A percentile compares a stretch with the other conserved stretches of the same genome.
phyloP scores from a whole-genome alignment of 1,140 invertebrate species.

The Cotesia vestalis region DNA sequence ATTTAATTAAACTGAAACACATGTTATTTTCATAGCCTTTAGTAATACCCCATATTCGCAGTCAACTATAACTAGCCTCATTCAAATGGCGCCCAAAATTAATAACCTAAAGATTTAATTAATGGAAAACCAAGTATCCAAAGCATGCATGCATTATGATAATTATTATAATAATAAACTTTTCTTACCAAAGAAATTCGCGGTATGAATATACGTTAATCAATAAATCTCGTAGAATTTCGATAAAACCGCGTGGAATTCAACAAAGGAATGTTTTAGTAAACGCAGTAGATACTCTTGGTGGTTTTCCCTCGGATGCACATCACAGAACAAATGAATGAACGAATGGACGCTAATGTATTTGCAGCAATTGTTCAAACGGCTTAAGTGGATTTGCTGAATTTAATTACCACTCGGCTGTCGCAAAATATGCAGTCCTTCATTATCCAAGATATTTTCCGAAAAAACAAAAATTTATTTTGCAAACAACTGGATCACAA shows the following conservation, averaged over 20 bases:
- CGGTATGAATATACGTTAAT: neutral
- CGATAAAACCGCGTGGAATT: neutral
- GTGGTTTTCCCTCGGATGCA: neutral
- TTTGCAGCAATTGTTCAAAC: constrained; percentile 11
- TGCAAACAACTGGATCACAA: too few relatives aligned
- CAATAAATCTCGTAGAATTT: constrained; percentile 7
- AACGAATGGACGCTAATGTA: constrained; percentile 26
- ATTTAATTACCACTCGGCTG: constrained; percentile 30
- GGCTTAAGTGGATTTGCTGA: constrained; percentile 19
- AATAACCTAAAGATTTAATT: too few relatives aligned
- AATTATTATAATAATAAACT: too few relatives aligned
- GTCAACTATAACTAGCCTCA: too few relatives aligned
- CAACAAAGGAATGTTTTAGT: constrained; percentile 19
- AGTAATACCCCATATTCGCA: too few relatives aligned
- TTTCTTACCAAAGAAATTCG: neutral
- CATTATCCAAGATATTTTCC: neutral
- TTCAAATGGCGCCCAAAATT: too few relatives aligned
- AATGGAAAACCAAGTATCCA: too few relatives aligned
- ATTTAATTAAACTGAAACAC: too few relatives aligned
- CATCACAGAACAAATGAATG: neutral
- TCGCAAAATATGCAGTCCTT: neutral
- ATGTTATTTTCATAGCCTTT: too few relatives aligned
- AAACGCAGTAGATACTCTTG: constrained; percentile 1
- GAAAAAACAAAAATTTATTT: too few relatives aligned
- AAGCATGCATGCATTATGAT: too few relatives aligned